Conservation (phyloP, 2,888 invertebrate species). For the Syrphus vitripennis region DNA sequence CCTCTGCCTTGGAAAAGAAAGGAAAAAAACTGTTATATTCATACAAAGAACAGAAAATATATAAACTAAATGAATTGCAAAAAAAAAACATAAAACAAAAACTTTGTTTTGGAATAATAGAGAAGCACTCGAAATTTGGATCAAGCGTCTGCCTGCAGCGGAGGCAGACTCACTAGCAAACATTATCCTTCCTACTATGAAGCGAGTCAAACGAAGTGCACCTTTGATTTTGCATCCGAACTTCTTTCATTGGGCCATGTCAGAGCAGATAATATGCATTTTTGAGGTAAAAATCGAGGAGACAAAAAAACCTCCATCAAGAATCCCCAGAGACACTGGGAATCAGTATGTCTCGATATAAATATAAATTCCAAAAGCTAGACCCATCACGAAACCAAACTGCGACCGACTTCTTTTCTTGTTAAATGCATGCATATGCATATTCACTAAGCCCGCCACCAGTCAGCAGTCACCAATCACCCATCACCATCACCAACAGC, state of each 20-base stretch:
- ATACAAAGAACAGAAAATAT: neutral
- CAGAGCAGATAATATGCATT: conserved; percentile 37
- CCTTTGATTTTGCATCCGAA: conserved; percentile 52
- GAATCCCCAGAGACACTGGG: conserved; percentile 25
- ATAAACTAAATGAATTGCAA: conserved; percentile 1
- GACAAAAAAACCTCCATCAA: neutral
- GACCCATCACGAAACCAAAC: conserved; percentile 2
- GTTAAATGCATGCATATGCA: conserved; percentile 68
- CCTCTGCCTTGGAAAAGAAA: neutral
- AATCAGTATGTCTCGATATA: conserved; percentile 54
- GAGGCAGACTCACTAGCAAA: conserved; percentile 61
- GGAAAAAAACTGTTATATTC: neutral
- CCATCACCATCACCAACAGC: neutral
- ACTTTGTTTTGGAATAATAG: conserved; percentile 47
- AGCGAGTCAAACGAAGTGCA: conserved; percentile 51
- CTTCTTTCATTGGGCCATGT: conserved; percentile 38
- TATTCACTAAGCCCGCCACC: conserved; percentile 24
- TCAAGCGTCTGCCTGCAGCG: conserved; percentile 65
- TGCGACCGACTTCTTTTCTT: conserved; percentile 52
- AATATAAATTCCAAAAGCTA: conserved; percentile 20
- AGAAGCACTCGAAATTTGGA: conserved; percentile 59
- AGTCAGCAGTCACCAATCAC: neutral
- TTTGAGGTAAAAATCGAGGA: neutral
- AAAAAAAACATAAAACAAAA: neutral
- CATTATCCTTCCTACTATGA: too few species aligned